Evolutionary conservation across 2,888 invertebrate genomes (phyloP).

Genomic region (Campaea margaritaria): DNA sequence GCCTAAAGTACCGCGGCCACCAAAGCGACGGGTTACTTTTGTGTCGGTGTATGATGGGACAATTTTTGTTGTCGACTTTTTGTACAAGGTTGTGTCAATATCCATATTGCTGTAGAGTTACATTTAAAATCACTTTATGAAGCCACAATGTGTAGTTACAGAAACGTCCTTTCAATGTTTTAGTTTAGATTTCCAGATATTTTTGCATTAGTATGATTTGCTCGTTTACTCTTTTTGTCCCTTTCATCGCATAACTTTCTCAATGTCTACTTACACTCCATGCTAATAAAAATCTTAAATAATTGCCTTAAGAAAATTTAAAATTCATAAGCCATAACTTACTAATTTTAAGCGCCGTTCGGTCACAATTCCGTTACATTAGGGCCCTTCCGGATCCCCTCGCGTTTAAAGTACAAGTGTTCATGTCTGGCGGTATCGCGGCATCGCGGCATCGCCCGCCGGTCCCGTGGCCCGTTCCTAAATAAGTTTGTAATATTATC

Average conservation of each 20-base stretch:
- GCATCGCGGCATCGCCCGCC: too few species aligned
- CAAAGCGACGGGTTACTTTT: conserved; percentile 40
- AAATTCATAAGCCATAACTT: conserved; percentile 4
- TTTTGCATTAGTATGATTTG: too few species aligned
- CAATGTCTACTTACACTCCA: background rate
- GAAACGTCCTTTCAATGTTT: too few species aligned
- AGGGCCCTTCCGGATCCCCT: conserved; percentile 7
- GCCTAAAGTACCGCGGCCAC: conserved; percentile 51
- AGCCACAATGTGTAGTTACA: too few species aligned
- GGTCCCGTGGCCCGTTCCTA: conserved; percentile 59
- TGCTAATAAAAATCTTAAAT: conserved; percentile 2
- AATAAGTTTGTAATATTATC: conserved; percentile 82
- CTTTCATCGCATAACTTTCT: background rate
- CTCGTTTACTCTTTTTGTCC: too few species aligned
- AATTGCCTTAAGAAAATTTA: background rate
- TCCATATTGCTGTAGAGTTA: too few species aligned
- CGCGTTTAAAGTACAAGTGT: conserved; percentile 12
- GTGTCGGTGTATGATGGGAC: too few species aligned
- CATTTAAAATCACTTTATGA: too few species aligned
- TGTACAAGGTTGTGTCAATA: too few species aligned
- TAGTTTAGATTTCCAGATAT: too few species aligned
- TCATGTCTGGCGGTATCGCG: background rate
- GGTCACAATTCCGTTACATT: conserved; percentile 14
- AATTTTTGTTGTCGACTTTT: too few species aligned
- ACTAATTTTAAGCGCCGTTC: background rate